Evolutionary conservation across 2,888 invertebrate species (phyloP).

Genomic region (Hyposoter didymator): DNA sequence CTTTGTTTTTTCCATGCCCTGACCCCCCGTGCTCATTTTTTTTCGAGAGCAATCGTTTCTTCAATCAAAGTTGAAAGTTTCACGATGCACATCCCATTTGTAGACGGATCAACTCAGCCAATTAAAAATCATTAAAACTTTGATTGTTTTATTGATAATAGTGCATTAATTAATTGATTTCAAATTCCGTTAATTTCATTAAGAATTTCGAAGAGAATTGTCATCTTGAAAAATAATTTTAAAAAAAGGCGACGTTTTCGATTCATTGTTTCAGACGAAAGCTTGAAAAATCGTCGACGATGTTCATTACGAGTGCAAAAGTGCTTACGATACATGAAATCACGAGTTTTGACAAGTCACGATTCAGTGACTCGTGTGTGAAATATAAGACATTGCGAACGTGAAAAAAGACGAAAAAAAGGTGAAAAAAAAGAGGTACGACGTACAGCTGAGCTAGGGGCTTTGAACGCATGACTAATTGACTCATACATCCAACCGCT

Average conservation of each 20-base stretch:
- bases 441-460: conserved; percentile 36
- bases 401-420: conserved; percentile 4
- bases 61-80: conserved; percentile 29
- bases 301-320: not conserved
- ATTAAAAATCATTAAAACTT: not conserved
- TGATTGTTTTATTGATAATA: not conserved
- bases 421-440: not conserved
- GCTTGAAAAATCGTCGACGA: conserved; percentile 1
- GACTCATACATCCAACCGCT: conserved; percentile 33
- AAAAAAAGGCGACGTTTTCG: not conserved
- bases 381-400: conserved; percentile 15
- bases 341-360: conserved; percentile 18
- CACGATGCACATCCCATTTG: not conserved
- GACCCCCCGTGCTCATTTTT: conserved; percentile 39
- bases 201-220: not conserved
- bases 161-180: not conserved
- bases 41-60: conserved; percentile 39
- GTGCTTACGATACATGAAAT: conserved; percentile 3
- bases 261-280: not conserved
- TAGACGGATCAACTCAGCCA: not conserved
- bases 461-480: conserved; percentile 67
- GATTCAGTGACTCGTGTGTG: conserved; percentile 9
- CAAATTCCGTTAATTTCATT: too few relatives aligned
- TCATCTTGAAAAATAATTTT: not conserved
- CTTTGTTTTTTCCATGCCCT: conserved; percentile 24